A percentile compares a stretch with the other conserved stretches of the same genome.
These are phyloP conservation scores for Trachythela sp. DNA, from an alignment of 64 coral and sea anemone species.

Conservation along the genomic window DNA sequence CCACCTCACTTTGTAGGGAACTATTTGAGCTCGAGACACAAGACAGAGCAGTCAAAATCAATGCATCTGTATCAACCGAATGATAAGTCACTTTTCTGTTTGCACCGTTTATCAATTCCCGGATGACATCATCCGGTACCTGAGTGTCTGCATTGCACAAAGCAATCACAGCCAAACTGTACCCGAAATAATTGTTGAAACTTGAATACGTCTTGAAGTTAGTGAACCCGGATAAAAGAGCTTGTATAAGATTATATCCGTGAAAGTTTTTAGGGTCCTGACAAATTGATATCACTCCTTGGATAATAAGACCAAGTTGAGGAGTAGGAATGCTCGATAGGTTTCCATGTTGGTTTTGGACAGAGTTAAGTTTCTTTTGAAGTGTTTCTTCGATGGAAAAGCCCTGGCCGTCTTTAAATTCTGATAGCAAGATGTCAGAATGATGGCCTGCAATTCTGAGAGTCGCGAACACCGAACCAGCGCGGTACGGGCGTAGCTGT, in stretches of 20 bases:
- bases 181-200: neutral
- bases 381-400: neutral
- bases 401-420: neutral
- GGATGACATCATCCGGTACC: neutral
- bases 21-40: neutral
- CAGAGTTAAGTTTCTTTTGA: neutral
- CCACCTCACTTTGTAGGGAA: neutral
- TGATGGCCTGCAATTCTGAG: neutral
- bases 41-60: neutral
- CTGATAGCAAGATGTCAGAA: neutral
- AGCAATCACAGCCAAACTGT: neutral
- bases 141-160: neutral
- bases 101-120: neutral
- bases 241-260: neutral
- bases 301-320: neutral
- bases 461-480: neutral
- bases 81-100: neutral
- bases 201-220: neutral
- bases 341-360: neutral
- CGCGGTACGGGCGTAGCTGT: neutral
- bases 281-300: neutral
- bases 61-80: neutral
- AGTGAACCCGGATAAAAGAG: neutral
- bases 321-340: neutral
- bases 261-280: neutral